Evolutionary conservation across 35 echinoderm and acorn worm genomes (phyloP), one percentile per base, ranked within the genome.

Genomic region (Eucidaris tribuloides): DNA sequence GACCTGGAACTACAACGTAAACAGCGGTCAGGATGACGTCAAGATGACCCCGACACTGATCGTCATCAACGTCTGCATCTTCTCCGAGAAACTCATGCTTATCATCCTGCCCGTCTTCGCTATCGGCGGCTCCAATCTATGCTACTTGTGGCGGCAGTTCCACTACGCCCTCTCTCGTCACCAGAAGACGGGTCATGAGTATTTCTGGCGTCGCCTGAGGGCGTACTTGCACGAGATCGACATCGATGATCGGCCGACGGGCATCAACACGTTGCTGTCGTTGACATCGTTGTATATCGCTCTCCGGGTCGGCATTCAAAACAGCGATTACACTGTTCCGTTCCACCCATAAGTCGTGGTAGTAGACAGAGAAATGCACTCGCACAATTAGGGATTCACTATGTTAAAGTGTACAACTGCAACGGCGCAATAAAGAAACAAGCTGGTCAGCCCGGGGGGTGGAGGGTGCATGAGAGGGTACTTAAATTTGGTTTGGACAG

Each of bases 1-100:
- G 6, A 71, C 24, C 15, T 84, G 82, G 82, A 84, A 84, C 27
- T 84, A 84, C 82, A 22, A 84, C 15, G 41, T 84, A 4, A 70
- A 84, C 82, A 84, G 82, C 62, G 63, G 30, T 4, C 44, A 70
- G 24, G 62, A 83, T 4, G 61, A 38, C 14, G 35, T 74, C 11
- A 46, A 71, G 25, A 32, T 18, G 7, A 46, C 37, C 5, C 20
- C 5, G 1, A 30, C 43, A 1, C 41, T 68, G 41, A 40, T 84
- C 39, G 0, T 55, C 0, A 48, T 84, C 82, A 84, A 84, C 28
- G 45, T 71, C 5, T 65, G 66, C 63, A 84, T 84, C 41, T 84
- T 84, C 42, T 68, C 33, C 31, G 40, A 65, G 82, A 84, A 84
- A 28, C 19, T 46, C 13, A 68, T 84, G 39, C 20, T 49, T 44